A percentile compares a stretch with the other conserved stretches of the same genome.
These are phyloP conservation scores for Chymomyza caudatula DNA, from an alignment of 2,888 invertebrate genomes.

Conservation along the genomic window DNA sequence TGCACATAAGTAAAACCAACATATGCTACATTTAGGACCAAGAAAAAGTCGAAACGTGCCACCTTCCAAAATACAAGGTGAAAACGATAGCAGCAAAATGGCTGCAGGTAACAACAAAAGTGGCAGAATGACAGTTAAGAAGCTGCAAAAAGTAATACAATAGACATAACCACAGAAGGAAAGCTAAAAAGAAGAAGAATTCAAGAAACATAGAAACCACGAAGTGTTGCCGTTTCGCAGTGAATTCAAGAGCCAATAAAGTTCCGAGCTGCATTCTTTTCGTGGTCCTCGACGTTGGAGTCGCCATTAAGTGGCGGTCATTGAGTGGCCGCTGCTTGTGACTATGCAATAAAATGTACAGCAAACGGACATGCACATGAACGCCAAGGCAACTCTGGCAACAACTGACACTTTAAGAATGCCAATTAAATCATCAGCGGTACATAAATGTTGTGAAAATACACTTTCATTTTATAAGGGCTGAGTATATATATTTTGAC, in stretches of 20 bases:
- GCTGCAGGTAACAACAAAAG: too few relatives aligned
- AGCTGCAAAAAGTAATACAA: background rate
- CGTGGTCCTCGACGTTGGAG: background rate
- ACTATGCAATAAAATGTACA: too few relatives aligned
- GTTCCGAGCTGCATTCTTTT: background rate
- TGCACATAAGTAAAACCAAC: too few relatives aligned
- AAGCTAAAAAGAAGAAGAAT: background rate
- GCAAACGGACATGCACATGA: slow-evolving; percentile 49
- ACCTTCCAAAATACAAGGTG: too few relatives aligned
- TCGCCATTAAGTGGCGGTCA: slow-evolving; percentile 4
- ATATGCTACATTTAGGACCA: too few relatives aligned
- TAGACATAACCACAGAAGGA: too few relatives aligned
- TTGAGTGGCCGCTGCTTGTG: background rate
- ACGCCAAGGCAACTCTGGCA: slow-evolving; percentile 18
- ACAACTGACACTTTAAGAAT: slow-evolving; percentile 36
- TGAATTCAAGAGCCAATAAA: background rate
- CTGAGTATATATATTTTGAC: too few relatives aligned
- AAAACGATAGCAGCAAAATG: too few relatives aligned
- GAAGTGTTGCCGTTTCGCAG: background rate
- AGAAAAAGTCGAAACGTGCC: too few relatives aligned
- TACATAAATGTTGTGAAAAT: background rate
- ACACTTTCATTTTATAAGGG: too few relatives aligned
- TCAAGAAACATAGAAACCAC: background rate
- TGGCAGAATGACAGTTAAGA: too few relatives aligned
- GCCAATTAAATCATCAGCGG: slow-evolving; percentile 59